Evolutionary conservation across 2,797 vertebrate genomes (phyloP).

Genomic region (Lerista edwardsae): DNA sequence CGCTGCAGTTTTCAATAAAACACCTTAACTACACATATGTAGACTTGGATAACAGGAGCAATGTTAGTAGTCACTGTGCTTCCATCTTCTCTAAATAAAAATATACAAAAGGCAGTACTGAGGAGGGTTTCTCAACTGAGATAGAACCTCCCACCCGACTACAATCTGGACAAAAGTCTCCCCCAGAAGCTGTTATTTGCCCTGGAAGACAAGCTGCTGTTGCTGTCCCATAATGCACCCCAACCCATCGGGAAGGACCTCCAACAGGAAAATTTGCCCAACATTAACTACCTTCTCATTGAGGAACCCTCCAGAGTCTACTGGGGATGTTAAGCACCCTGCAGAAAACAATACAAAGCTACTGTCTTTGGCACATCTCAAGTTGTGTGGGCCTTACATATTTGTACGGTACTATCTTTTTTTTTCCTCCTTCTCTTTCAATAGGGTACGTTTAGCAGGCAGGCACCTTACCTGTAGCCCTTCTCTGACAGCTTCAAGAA

Average conservation of each 20-base stretch:
- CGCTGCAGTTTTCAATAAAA: background rate
- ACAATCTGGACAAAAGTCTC: too few relatives aligned
- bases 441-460: background rate
- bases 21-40: background rate
- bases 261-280: too few relatives aligned
- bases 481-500: slow-evolving; percentile 95
- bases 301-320: background rate
- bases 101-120: too few relatives aligned
- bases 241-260: too few relatives aligned
- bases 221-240: too few relatives aligned
- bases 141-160: too few relatives aligned
- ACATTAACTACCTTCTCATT: background rate
- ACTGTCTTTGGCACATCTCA: background rate
- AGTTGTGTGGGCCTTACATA: background rate
- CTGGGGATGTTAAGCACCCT: background rate
- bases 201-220: too few relatives aligned
- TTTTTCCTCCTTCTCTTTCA: background rate
- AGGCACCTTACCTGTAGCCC: slow-evolving; percentile 90
- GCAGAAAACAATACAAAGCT: background rate
- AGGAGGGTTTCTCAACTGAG: too few relatives aligned
- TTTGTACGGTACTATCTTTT: background rate
- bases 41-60: background rate
- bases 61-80: background rate
- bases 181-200: too few relatives aligned
- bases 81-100: too few relatives aligned